Percentiles rank a stretch among this genome's conserved stretches.
Evolutionary conservation across 2,113 vertebrate genomes (phyloP).

Genomic region (Pseudopipra pipra): DNA sequence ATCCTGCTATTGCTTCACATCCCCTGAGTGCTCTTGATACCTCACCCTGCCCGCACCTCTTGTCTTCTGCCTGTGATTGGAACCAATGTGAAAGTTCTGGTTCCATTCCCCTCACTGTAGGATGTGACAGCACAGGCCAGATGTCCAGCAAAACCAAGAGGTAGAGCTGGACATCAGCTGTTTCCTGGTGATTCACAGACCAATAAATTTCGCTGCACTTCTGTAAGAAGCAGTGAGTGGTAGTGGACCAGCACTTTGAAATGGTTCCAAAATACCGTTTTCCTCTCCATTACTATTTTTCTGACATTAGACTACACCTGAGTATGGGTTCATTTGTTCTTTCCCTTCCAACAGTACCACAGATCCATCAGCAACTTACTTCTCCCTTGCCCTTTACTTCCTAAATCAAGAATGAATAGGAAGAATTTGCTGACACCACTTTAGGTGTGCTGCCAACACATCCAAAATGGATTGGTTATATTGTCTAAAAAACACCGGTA

Average conservation of each 20-base stretch:
- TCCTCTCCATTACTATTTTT: neutral
- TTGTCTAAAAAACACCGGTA: neutral
- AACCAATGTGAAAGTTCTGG: neutral
- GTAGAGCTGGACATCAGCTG: neutral
- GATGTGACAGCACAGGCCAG: neutral
- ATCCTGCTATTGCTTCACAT: neutral
- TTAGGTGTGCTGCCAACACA: neutral
- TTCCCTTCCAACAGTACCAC: neutral
- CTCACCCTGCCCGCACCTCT: neutral
- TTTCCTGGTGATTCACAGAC: neutral
- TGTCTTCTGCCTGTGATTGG: neutral
- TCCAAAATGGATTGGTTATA: neutral
- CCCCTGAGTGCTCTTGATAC: neutral
- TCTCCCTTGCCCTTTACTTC: neutral
- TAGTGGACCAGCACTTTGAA: neutral
- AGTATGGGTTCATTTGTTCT: neutral
- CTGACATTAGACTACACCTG: neutral
- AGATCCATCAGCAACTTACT: neutral
- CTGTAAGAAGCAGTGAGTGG: neutral
- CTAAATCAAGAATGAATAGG: neutral
- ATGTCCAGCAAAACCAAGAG: neutral
- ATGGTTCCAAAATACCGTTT: neutral
- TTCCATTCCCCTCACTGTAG: neutral
- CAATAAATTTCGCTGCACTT: neutral
- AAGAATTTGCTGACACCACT: neutral